A percentile compares a stretch with the other conserved stretches of the same genome.
These are phyloP conservation scores for Oxyura jamaicensis DNA, from an alignment of 2,113 vertebrate species.

Conservation along the genomic window DNA sequence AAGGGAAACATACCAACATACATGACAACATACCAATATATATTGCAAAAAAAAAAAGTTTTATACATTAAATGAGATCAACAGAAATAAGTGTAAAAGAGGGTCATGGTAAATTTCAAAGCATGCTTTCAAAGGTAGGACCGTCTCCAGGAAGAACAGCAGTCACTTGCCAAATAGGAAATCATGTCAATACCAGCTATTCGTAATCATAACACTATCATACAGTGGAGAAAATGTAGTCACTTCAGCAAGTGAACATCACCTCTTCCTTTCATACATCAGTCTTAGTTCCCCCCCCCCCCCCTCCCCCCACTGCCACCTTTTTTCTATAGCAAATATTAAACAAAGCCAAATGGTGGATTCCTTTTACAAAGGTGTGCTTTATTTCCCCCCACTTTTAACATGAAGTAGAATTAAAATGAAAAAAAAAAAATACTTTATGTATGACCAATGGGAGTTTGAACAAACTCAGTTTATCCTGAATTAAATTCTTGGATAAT, in stretches of 20 bases:
- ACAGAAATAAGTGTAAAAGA: slow-evolving; percentile 15
- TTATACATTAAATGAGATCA: slow-evolving; percentile 19
- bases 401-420: background rate
- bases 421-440: background rate
- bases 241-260: background rate
- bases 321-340: background rate
- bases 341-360: background rate
- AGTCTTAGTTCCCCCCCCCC: rapidly evolving
- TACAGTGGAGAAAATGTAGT: background rate
- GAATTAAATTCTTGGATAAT: background rate
- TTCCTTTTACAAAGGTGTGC: background rate
- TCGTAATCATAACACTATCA: background rate
- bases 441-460: background rate
- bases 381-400: background rate
- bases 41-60: background rate
- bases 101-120: background rate
- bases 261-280: background rate
- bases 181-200: slow-evolving; percentile 8
- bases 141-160: slow-evolving; percentile 33
- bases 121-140: background rate
- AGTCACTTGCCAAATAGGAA: slow-evolving; percentile 37
- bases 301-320: background rate
- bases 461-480: background rate
- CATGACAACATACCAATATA: background rate
- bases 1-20: background rate